These are phyloP conservation scores for Synanthedon vespiformis DNA, from an alignment of 2,888 invertebrate genomes.

Conservation along the genomic window DNA sequence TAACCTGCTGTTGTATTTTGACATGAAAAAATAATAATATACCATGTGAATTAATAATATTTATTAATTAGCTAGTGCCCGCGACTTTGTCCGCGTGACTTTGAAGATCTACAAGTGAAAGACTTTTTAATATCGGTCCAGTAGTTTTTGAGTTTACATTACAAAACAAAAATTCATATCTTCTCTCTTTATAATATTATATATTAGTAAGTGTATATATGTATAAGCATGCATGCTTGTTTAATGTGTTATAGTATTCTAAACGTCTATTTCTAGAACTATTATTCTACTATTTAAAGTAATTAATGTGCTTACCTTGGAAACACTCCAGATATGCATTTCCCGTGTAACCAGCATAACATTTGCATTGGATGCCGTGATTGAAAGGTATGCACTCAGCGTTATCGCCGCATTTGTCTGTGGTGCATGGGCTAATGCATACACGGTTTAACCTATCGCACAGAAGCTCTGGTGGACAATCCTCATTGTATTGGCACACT, in stretches of 20 bases:
- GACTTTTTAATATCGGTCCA: too few species aligned
- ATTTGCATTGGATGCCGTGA: conserved; percentile 82
- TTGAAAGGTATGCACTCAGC: conserved; percentile 82
- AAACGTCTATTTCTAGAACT: too few species aligned
- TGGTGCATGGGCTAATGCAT: conserved; percentile 85
- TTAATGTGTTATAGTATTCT: too few species aligned
- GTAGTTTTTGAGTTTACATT: too few species aligned
- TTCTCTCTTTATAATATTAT: not conserved
- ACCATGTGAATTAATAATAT: not conserved
- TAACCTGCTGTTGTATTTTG: too few species aligned
- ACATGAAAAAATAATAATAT: not conserved
- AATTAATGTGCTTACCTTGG: conserved; percentile 49
- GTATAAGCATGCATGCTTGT: too few species aligned
- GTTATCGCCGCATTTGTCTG: conserved; percentile 84
- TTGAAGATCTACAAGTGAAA: too few species aligned
- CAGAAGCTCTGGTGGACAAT: conserved; percentile 86
- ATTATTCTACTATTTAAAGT: too few species aligned
- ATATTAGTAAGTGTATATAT: not conserved
- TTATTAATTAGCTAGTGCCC: not conserved
- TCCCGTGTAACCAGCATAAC: conserved; percentile 78
- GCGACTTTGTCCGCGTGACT: too few species aligned
- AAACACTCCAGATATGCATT: conserved; percentile 82
- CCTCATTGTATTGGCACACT: conserved; percentile 90
- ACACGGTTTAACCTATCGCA: conserved; percentile 87
- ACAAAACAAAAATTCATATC: not conserved